Evolutionary conservation across 2,888 invertebrate species (phyloP), one percentile per base, ranked within the genome.

Genomic region (Formica aserva): DNA sequence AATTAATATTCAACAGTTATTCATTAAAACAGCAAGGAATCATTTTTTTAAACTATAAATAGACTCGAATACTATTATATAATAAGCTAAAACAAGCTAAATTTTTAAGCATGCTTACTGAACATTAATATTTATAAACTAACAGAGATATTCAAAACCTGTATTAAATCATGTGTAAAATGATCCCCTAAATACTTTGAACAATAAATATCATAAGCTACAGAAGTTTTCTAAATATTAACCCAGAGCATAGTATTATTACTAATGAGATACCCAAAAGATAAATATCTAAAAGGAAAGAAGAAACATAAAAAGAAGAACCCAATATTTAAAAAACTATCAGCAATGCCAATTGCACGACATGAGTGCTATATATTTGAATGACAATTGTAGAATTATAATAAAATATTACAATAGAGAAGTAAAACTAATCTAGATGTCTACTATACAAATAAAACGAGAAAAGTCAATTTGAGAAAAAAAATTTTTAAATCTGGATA

Each of bases 351-450:
- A 74, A 74, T 38, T 41, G 57, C 35, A 38, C 11, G 22, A 13
- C n/a, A 1, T 18, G 35, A 57, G 15, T 22, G 15, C 32, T 69
- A n/a, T 55, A 38, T 26, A 35, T 35, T 35, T 35, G 1, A 35
- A 35, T 35, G 6, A 6, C 18, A 41, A 22, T 18, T 60, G 15
- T 5, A 74, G 13, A 74, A 26, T 4, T 55, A 55, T 26, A 60
- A 18, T 11, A 18, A 57, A 60, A 18, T 5, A 38, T 5, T 38
- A 38, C 1, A 35, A 72, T 13, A 74, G 22, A 74, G 22, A 71
- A 71, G 55, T 22, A 55, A 1, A 72, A 72, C 13, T 72, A 57
- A 72, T 69, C 29, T 69, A 69, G 15, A 69, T 71, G 1, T 45
- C 1, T 55, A 15, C 32, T 15, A 22, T 38, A 22, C 35, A 55